Evolutionary conservation across 1,140 invertebrate species (phyloP), one percentile per base, ranked within the genome.

Genomic region (Apis laboriosa): DNA sequence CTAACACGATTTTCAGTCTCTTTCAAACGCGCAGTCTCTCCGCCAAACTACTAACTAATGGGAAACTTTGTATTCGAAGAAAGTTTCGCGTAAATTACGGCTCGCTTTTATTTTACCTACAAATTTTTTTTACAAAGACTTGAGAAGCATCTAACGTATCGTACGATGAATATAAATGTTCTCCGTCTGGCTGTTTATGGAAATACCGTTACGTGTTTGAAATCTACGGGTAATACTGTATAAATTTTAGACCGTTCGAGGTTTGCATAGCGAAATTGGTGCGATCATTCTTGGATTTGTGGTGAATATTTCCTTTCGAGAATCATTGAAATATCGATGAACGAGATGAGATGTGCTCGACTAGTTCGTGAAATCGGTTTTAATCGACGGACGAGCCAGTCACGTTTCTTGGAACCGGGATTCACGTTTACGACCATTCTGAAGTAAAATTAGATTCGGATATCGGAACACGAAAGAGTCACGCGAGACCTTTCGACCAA

Each of bases 81-180:
- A 17, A 76, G 72, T 81, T 76, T 76, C 55, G 28, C 34, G 60
- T 51, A 63, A 76, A 81, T 81, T 81, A 76, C 79, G 55, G 56
- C 56, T 24, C 72, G 63, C 72, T 81, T 81, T 53, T 67, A 81
- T 81, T 81, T 76, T 56, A 66, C 43, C 28, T 43, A 15, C 53
- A 17, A 60, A 72, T 53, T 60, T 34, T 34, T 34, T 34, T 34
- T 58, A 53, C 24, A 15, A 43, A 51, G 3, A 28, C 9, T 55
- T 19, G 12, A 19, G 49, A 15, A 66, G 34, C n/a, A 58, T 17
- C 63, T 8, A 19, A n/a, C 34, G 11, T 43, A 56, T 64, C 24
- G 58, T n/a, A 67, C 61, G 34, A 19, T 67, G 79, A 81, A 81
- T 81, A 81, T 67, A 81, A 81, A 81, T 76, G 71, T 9, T 49